Evolutionary conservation across 1,140 invertebrate species (phyloP).

Genomic region (Andrena cerasifolii): DNA sequence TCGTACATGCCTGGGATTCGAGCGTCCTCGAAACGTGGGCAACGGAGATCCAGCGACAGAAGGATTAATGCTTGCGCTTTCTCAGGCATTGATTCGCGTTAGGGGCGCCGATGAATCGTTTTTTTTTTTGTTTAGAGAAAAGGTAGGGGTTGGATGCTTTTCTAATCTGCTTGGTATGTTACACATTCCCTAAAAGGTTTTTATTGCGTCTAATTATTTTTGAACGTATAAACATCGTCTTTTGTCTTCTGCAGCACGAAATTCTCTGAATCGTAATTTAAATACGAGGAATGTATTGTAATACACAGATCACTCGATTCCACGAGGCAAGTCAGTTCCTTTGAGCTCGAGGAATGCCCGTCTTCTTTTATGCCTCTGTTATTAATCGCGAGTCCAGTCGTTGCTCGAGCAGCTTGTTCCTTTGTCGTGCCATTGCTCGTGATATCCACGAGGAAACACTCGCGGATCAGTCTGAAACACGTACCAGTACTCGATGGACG

Average conservation of each 20-base stretch:
- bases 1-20: constrained; percentile 33
- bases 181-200: too few species aligned
- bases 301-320: not conserved
- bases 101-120: too few species aligned
- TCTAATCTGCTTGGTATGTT: too few species aligned
- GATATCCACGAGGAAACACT: constrained; percentile 29
- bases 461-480: constrained; percentile 36
- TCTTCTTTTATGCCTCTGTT: constrained; percentile 25
- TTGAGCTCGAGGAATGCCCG: not conserved
- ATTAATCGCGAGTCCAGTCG: constrained; percentile 43
- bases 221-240: too few species aligned
- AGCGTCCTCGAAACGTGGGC: not conserved
- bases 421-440: constrained; percentile 32
- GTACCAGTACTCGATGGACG: constrained; percentile 15
- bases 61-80: not conserved
- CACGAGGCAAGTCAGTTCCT: not conserved
- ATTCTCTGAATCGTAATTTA: too few species aligned
- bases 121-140: too few species aligned
- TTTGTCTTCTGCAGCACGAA: too few species aligned
- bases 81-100: not conserved
- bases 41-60: not conserved
- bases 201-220: too few species aligned
- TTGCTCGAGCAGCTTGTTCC: constrained; percentile 6
- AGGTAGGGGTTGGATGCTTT: too few species aligned
- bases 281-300: too few species aligned